phyloP scores from a whole-genome alignment of 2,113 vertebrate species.

The Stigmatopora argus region DNA sequence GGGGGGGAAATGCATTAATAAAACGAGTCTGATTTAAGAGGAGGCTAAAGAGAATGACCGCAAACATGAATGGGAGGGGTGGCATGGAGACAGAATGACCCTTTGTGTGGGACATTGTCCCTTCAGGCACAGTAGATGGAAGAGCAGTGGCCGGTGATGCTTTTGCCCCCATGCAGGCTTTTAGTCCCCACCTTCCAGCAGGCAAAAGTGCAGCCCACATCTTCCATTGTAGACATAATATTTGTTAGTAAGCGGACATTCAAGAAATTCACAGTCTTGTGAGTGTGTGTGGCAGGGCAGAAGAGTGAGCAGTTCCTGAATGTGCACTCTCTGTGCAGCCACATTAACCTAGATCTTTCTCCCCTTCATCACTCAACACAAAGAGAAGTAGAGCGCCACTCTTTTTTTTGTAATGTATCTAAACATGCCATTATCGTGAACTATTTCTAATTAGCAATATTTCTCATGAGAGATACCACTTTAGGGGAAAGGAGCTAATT shows the following conservation, averaged over 20 bases:
- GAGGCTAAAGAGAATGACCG: conserved; percentile 42
- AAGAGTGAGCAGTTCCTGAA: conserved; percentile 63
- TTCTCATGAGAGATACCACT: conserved; percentile 53
- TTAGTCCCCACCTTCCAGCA: conserved; percentile 54
- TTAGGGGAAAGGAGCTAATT: conserved; percentile 55
- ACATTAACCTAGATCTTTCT: conserved; percentile 68
- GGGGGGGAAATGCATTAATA: conserved; percentile 47
- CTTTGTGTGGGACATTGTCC: conserved; percentile 71
- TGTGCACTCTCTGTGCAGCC: conserved; percentile 61
- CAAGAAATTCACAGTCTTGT: conserved; percentile 43
- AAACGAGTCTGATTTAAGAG: conserved; percentile 58
- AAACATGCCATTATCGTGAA: conserved; percentile 63
- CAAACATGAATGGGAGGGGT: conserved; percentile 52
- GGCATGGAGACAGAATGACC: conserved; percentile 49
- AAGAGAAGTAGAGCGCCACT: conserved; percentile 61
- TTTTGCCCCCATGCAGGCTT: conserved; percentile 58
- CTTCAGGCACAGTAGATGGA: conserved; percentile 62
- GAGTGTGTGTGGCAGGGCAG: conserved; percentile 50
- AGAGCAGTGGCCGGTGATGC: conserved; percentile 54
- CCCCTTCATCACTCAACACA: conserved; percentile 60
- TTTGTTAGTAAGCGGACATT: conserved; percentile 54
- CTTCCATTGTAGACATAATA: conserved; percentile 62
- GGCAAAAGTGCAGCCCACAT: conserved; percentile 68
- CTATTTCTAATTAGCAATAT: conserved; percentile 63
- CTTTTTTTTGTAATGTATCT: conserved; percentile 64